Conservation (phyloP, 2,888 invertebrate species). For the Orthonevra nobilis region DNA sequence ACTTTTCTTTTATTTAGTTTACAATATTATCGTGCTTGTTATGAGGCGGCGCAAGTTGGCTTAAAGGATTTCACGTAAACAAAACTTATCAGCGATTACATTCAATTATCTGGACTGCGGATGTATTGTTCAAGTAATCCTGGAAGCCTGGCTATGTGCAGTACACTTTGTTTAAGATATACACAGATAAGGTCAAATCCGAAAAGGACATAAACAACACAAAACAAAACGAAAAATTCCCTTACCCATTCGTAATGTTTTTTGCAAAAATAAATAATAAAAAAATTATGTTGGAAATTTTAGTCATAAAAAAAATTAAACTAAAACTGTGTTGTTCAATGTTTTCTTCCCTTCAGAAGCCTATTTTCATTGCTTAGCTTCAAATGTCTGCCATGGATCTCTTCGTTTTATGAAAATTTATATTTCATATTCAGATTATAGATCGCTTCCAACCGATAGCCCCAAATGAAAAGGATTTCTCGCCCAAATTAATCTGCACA, state of each 20-base stretch:
- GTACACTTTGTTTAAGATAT: not conserved
- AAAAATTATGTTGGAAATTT: conserved; percentile 36
- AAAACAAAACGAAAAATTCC: conserved; percentile 17
- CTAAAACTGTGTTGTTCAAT: too few relatives aligned
- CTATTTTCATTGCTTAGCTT: too few relatives aligned
- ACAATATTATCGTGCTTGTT: conserved; percentile 15
- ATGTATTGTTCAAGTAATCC: not conserved
- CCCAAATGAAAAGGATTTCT: too few relatives aligned
- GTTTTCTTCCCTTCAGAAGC: too few relatives aligned
- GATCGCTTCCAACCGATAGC: too few relatives aligned
- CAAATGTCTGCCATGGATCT: too few relatives aligned
- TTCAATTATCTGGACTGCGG: conserved; percentile 27
- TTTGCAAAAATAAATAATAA: conserved; percentile 24
- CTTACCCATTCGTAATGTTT: conserved; percentile 28
- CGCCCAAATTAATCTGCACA: too few relatives aligned
- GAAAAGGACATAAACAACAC: conserved; percentile 6
- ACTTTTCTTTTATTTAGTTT: conserved; percentile 15
- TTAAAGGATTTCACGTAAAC: not conserved
- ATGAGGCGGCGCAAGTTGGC: not conserved
- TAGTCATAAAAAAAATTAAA: conserved; percentile 43
- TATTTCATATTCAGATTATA: too few relatives aligned
- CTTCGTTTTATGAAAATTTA: too few relatives aligned
- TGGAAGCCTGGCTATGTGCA: not conserved
- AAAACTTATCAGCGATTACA: not conserved
- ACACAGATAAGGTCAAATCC: conserved; percentile 35